phyloP scores from a whole-genome alignment of 2,797 vertebrate species.

The Pipistrellus pipistrellus region DNA sequence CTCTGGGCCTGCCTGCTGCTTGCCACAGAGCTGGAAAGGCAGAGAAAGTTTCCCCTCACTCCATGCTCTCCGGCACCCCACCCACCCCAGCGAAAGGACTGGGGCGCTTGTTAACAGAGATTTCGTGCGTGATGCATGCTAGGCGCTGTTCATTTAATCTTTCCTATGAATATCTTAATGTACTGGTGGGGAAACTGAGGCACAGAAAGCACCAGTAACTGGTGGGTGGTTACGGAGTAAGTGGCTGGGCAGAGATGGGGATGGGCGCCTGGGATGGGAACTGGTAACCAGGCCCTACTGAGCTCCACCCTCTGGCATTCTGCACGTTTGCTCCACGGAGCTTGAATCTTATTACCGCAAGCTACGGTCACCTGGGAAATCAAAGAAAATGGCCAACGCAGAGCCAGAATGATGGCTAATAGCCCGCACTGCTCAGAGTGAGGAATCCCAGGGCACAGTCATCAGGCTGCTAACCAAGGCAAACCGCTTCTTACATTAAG shows the following conservation, averaged over 20 bases:
- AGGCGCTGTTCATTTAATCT: not conserved
- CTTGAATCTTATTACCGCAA: not conserved
- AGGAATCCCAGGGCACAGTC: not conserved
- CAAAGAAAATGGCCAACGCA: not conserved
- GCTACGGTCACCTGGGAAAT: not conserved
- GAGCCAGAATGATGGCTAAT: not conserved
- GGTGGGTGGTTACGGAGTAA: not conserved
- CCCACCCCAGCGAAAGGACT: not conserved
- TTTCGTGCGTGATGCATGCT: not conserved
- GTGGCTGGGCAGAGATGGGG: not conserved
- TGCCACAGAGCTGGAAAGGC: not conserved
- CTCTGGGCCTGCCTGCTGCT: not conserved
- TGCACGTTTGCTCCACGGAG: not conserved
- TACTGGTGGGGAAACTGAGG: conserved; percentile 9
- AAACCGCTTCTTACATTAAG: not conserved
- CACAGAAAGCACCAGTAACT: not conserved
- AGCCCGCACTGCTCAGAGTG: not conserved
- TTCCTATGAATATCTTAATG: not conserved
- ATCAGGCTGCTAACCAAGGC: not conserved
- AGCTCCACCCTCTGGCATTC: not conserved
- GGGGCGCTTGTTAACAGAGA: not conserved
- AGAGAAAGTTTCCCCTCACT: not conserved
- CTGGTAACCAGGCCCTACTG: not conserved
- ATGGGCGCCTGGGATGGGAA: not conserved
- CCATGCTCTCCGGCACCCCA: not conserved